Percentiles rank a stretch among this genome's conserved stretches.
Evolutionary conservation across 2,113 vertebrate species (phyloP).

Genomic region (Gopherus evgoodei): DNA sequence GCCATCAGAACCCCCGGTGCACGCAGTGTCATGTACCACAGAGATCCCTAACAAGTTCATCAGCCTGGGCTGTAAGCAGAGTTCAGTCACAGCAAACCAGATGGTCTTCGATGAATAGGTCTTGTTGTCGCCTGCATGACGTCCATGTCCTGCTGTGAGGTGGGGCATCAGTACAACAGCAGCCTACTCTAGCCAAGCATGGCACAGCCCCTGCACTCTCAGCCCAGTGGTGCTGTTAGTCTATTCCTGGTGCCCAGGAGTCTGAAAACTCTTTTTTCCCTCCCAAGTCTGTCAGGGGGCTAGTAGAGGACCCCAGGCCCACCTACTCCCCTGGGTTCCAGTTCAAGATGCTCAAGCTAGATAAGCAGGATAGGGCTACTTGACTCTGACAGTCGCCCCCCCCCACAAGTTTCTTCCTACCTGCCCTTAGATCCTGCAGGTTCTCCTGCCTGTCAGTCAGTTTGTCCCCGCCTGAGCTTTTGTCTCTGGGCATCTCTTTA

Average conservation of each 20-base stretch:
- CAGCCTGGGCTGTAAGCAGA: background rate
- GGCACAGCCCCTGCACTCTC: background rate
- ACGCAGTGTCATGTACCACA: background rate
- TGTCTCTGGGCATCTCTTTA: background rate
- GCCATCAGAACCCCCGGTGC: background rate
- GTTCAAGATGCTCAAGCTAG: background rate
- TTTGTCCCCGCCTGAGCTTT: background rate
- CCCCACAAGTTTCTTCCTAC: background rate
- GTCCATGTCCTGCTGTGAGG: background rate
- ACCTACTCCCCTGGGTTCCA: background rate
- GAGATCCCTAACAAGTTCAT: background rate
- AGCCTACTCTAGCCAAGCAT: background rate
- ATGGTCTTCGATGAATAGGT: background rate
- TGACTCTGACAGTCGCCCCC: background rate
- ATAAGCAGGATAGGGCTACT: background rate
- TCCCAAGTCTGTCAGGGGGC: background rate
- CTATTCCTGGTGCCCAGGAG: background rate
- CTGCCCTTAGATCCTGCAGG: background rate
- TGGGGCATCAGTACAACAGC: background rate
- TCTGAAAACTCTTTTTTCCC: background rate
- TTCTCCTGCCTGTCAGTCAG: background rate
- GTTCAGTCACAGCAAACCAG: background rate
- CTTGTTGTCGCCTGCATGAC: background rate
- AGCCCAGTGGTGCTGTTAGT: background rate
- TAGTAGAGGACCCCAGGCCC: background rate